These are phyloP conservation scores for Mactromeris polynyma DNA, from an alignment of 2,888 invertebrate genomes.

Conservation along the genomic window DNA sequence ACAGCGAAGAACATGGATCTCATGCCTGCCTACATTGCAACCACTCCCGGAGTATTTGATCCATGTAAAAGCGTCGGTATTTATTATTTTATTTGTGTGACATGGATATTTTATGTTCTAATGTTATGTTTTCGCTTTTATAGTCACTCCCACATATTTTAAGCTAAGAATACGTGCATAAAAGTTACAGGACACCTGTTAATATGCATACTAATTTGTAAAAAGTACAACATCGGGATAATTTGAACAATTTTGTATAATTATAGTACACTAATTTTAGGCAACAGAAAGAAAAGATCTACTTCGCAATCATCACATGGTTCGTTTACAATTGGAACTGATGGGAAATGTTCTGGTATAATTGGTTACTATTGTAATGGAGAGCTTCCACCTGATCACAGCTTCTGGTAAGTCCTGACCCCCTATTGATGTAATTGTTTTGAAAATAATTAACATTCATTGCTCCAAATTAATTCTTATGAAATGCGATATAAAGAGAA, in stretches of 20 bases:
- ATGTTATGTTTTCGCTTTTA: too few relatives aligned
- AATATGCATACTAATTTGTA: too few relatives aligned
- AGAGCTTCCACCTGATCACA: slow-evolving; percentile 20
- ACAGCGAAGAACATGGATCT: slow-evolving; percentile 13
- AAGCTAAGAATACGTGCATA: too few relatives aligned
- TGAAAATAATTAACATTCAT: too few relatives aligned
- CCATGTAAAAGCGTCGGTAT: background rate
- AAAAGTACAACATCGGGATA: too few relatives aligned
- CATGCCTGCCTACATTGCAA: slow-evolving; percentile 38
- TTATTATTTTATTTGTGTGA: background rate
- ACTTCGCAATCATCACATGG: background rate
- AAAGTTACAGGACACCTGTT: too few relatives aligned
- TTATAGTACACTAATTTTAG: background rate
- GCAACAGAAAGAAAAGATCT: background rate
- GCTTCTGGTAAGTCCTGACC: slow-evolving; percentile 40
- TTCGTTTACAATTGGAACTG: slow-evolving; percentile 28
- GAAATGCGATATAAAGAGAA: too few relatives aligned
- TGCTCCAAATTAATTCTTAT: too few relatives aligned
- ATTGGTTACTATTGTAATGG: slow-evolving; percentile 32
- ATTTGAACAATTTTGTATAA: background rate
- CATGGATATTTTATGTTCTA: too few relatives aligned
- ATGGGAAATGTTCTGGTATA: slow-evolving; percentile 28
- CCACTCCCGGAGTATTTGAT: background rate
- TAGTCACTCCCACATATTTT: too few relatives aligned
- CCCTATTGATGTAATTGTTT: too few relatives aligned